Conservation (phyloP, 2,888 invertebrate genomes). For the Lasioglossum vierecki region DNA sequence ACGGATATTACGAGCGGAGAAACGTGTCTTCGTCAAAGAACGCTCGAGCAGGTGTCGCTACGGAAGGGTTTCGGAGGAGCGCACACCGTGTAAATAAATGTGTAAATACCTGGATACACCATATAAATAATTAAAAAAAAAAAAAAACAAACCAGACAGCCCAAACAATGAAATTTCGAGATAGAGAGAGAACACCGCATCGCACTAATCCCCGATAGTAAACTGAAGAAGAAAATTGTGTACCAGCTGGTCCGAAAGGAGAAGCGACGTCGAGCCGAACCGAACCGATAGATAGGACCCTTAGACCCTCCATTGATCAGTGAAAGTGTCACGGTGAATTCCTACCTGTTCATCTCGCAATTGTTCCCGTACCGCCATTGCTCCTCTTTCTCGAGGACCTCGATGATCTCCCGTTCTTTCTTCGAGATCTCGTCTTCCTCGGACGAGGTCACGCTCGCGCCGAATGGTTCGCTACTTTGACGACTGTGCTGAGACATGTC, state of each 20-base stretch:
- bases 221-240: slow-evolving; percentile 13
- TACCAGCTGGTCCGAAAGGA: slow-evolving; percentile 22
- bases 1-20: slow-evolving; percentile 14
- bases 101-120: slow-evolving; percentile 3
- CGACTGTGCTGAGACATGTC: slow-evolving; percentile 88
- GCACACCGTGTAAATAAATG: background rate
- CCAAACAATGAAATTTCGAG: slow-evolving; percentile 6
- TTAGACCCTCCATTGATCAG: slow-evolving; percentile 14
- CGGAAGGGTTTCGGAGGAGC: background rate
- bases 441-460: slow-evolving; percentile 88
- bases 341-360: slow-evolving; percentile 79
- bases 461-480: slow-evolving; percentile 92
- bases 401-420: slow-evolving; percentile 88
- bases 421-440: slow-evolving; percentile 91
- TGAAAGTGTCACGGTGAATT: slow-evolving; percentile 34
- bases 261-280: slow-evolving; percentile 19
- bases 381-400: slow-evolving; percentile 87
- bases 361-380: slow-evolving; percentile 85
- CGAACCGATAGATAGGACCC: slow-evolving; percentile 22
- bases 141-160: slow-evolving; percentile 24
- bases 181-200: background rate
- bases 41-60: slow-evolving; percentile 25
- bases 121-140: background rate
- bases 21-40: slow-evolving; percentile 24
- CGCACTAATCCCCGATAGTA: slow-evolving; percentile 15